Evolutionary conservation across 2,113 vertebrate genomes (phyloP).

Genomic region (Lucifuga dentata): DNA sequence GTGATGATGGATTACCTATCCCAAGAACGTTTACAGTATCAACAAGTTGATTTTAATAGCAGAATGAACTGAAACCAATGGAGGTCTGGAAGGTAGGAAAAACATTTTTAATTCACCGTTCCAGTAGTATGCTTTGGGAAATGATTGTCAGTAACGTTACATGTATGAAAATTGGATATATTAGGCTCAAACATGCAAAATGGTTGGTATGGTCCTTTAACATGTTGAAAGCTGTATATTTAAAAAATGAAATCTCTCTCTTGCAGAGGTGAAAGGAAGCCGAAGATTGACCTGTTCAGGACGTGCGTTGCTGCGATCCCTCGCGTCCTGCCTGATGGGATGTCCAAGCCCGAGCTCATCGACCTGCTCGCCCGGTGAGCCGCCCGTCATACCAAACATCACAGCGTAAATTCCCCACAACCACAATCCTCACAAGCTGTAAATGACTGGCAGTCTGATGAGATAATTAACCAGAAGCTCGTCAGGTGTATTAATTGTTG

Average conservation of each 20-base stretch:
- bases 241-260: neutral
- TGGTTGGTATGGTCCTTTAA: too few relatives aligned
- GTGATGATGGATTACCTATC: too few relatives aligned
- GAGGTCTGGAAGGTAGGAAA: too few relatives aligned
- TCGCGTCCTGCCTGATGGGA: constrained; percentile 95
- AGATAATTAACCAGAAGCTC: neutral
- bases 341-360: constrained; percentile 96
- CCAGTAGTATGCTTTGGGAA: too few relatives aligned
- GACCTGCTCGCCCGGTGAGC: constrained; percentile 87
- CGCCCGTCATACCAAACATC: neutral
- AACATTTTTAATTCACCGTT: too few relatives aligned
- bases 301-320: constrained; percentile 97
- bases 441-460: neutral
- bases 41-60: too few relatives aligned
- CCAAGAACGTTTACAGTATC: too few relatives aligned
- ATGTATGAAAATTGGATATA: too few relatives aligned
- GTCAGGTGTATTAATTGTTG: constrained; percentile 10
- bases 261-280: constrained; percentile 94
- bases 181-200: too few relatives aligned
- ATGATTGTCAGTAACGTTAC: neutral
- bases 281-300: constrained; percentile 97
- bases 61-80: too few relatives aligned
- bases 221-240: neutral
- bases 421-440: too few relatives aligned
- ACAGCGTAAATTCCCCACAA: too few relatives aligned